phyloP scores from a whole-genome alignment of 2,113 vertebrate genomes.

The Sorex araneus region DNA sequence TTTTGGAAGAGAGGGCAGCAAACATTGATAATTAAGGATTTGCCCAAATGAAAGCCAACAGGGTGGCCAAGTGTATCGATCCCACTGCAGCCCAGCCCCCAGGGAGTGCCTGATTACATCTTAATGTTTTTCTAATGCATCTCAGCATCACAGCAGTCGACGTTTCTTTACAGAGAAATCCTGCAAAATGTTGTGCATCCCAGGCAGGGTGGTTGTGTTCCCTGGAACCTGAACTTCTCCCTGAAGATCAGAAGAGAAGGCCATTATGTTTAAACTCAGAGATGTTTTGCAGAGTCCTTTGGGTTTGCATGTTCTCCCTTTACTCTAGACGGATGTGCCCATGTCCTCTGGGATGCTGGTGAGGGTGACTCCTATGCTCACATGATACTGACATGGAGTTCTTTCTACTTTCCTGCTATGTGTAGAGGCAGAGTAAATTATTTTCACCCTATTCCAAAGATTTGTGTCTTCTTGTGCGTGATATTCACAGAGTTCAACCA shows the following conservation, averaged over 20 bases:
- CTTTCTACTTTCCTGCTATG: not conserved
- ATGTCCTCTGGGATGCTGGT: not conserved
- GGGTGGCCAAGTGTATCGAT: conserved; percentile 75
- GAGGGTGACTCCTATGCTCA: not conserved
- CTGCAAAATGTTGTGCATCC: not conserved
- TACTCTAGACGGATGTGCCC: not conserved
- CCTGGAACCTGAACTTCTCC: conserved; percentile 19
- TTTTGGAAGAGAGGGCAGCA: conserved; percentile 51
- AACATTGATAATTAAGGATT: conserved; percentile 69
- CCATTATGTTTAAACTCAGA: not conserved
- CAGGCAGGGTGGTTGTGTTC: not conserved
- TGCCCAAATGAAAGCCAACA: conserved; percentile 49
- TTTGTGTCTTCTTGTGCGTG: conserved; percentile 14
- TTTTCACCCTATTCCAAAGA: conserved; percentile 29
- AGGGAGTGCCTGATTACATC: conserved; percentile 71
- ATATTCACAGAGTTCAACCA: conserved; percentile 15
- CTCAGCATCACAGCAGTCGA: not conserved
- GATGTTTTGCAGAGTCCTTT: not conserved
- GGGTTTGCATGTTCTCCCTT: not conserved
- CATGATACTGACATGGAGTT: not conserved
- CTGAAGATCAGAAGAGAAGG: conserved; percentile 37
- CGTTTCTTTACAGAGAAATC: conserved; percentile 58
- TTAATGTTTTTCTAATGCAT: conserved; percentile 77
- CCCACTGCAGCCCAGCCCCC: conserved; percentile 22
- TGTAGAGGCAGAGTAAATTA: conserved; percentile 10